Evolutionary conservation across 1,140 invertebrate species (phyloP), one percentile per base, ranked within the genome.

Genomic region (Papilio glaucus): DNA sequence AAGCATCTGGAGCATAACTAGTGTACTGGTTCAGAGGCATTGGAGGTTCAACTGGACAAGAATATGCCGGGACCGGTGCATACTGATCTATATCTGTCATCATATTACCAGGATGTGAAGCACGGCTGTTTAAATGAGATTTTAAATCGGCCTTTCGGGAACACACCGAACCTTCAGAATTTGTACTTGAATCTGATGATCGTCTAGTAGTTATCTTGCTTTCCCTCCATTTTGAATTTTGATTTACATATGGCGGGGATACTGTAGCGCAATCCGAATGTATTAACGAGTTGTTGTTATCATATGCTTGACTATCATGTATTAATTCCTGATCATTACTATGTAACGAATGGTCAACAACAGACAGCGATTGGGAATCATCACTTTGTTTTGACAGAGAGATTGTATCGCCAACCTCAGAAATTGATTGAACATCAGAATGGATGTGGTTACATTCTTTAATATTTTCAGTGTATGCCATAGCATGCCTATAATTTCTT

Each of bases 161-260:
- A 73, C 87, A 93, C 29, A 94, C 86, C 65, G 95, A 95, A 1
- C 94, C 94, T 62, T 95, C 94, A 5, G 95, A 95, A 37, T 94
- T 94, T 33, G 94, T 95, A 33, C 95, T 96, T 1, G 95, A 96
- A 0, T 95, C 95, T 3, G 95, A 96, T 1, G 96, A 96, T 72
- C 96, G 84, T 71, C 96, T 93, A 4, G 96, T 96, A 72, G 96
- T 93, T 41, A 96, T 94, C 79, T 96, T 95, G 77, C 95, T 96
- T 75, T 96, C 96, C 5, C 95, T 94, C 96, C 96, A 96, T 81
- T 96, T 95, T 10, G 80, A 73, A 63, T 95, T 95, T 81, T 95
- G 94, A 72, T 95, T 94, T 41, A 94, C 94, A 76, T 96, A 96
- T 1, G 96, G 96, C 8, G 95, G 96, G 12, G 95, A 94, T 72